Conservation (phyloP, 1,140 invertebrate species). For the Mesaphorura yosii region DNA sequence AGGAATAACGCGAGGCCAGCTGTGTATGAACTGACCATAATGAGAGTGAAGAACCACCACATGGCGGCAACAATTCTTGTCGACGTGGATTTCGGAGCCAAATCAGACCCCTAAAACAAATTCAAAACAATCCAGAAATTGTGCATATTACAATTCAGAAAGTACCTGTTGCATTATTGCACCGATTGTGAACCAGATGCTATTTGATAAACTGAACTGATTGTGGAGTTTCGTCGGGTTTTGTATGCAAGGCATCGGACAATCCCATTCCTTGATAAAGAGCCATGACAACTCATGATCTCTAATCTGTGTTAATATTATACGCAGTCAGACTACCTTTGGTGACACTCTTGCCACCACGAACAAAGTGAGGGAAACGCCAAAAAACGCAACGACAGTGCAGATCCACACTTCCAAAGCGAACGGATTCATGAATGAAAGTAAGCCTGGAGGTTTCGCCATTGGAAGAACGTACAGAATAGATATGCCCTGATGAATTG, state of each 20-base stretch:
- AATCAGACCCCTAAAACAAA: constrained; percentile 82
- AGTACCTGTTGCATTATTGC: constrained; percentile 86
- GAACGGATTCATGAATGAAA: constrained; percentile 83
- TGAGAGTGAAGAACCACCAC: constrained; percentile 97
- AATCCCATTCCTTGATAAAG: constrained; percentile 86
- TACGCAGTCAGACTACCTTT: no score
- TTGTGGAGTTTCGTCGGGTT: constrained; percentile 69
- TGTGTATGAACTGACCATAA: constrained; percentile 97
- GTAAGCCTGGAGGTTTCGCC: constrained; percentile 79
- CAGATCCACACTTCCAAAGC: constrained; percentile 92
- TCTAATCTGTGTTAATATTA: no score
- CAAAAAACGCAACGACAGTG: constrained; percentile 85
- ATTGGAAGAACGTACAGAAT: constrained; percentile 85
- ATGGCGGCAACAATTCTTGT: constrained; percentile 81
- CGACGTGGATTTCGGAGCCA: constrained; percentile 57
- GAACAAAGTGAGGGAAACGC: constrained; percentile 83
- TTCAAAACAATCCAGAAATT: no score
- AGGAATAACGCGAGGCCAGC: constrained; percentile 94
- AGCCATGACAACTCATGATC: no score
- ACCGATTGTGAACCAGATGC: constrained; percentile 90
- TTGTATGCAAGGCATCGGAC: constrained; percentile 68
- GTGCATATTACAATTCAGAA: no score
- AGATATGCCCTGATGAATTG: constrained; percentile 63
- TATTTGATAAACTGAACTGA: constrained; percentile 82
- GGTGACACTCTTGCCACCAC: constrained; percentile 86